Conservation (phyloP, 2,113 vertebrate genomes). For the Leptosomus discolor region DNA sequence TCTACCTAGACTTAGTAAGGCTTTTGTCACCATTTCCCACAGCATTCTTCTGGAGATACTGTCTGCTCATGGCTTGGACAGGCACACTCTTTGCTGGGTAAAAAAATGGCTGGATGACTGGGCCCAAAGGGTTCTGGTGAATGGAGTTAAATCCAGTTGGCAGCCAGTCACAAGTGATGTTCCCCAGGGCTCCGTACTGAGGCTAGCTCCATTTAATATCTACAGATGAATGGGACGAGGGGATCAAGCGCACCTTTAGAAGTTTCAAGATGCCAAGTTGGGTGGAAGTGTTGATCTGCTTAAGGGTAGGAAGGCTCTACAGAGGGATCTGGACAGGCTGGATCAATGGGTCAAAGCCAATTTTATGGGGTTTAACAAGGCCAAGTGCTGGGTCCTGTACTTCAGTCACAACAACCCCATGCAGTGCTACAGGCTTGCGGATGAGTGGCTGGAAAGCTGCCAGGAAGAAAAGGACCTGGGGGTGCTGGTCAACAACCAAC, state of each 20-base stretch:
- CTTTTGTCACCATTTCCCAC: no score
- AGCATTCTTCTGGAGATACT: no score
- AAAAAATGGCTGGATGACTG: no score
- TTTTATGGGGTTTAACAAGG: neutral
- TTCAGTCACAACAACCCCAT: neutral
- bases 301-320: neutral
- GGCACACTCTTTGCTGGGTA: no score
- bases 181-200: no score
- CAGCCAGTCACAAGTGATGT: no score
- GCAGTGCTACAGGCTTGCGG: neutral
- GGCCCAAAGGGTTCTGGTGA: no score
- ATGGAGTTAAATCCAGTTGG: no score
- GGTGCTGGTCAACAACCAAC: neutral
- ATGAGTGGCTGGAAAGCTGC: neutral
- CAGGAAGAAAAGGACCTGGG: neutral
- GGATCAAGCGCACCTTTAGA: neutral
- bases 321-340: neutral
- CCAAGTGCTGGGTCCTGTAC: rapidly evolving
- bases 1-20: no score
- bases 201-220: neutral
- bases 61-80: no score
- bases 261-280: no score
- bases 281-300: neutral
- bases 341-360: neutral
- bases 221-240: neutral